Conservation (phyloP, 2,888 invertebrate genomes). For the Deilephila elpenor region DNA sequence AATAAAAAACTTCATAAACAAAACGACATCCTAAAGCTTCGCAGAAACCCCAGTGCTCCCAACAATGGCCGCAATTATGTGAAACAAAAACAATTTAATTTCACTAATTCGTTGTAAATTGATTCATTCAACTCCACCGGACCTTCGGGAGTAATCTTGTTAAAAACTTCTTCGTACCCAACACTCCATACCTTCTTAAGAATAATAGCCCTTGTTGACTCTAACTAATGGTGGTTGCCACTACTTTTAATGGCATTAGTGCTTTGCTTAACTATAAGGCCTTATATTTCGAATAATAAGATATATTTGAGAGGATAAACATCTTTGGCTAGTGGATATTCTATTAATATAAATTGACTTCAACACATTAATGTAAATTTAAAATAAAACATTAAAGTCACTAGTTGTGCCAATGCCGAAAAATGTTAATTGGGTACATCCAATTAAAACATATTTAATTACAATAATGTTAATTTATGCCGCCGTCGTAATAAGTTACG, state of each 20-base stretch:
- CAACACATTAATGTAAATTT: too few species aligned
- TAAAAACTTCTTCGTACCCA: constrained; percentile 44
- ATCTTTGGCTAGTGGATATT: too few species aligned
- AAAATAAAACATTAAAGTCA: too few species aligned
- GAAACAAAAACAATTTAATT: constrained; percentile 45
- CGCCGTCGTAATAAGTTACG: too few species aligned
- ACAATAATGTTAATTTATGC: too few species aligned
- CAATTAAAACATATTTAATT: too few species aligned
- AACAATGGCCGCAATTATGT: constrained; percentile 43
- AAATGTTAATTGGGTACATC: too few species aligned
- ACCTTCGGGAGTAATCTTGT: constrained; percentile 53
- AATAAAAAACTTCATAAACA: not conserved
- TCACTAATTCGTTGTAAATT: constrained; percentile 56
- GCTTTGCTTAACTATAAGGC: not conserved
- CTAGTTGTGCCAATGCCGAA: too few species aligned
- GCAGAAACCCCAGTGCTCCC: not conserved
- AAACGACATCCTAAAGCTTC: not conserved
- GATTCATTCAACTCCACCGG: constrained; percentile 51
- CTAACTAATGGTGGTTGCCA: not conserved
- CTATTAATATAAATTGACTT: too few species aligned
- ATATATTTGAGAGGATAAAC: too few species aligned
- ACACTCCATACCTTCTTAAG: constrained; percentile 39
- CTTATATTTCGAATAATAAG: too few species aligned
- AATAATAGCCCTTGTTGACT: constrained; percentile 34
- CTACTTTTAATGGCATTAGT: not conserved